These are phyloP conservation scores for Pangasius djambal DNA, from an alignment of 2,797 vertebrate species.

Conservation along the genomic window DNA sequence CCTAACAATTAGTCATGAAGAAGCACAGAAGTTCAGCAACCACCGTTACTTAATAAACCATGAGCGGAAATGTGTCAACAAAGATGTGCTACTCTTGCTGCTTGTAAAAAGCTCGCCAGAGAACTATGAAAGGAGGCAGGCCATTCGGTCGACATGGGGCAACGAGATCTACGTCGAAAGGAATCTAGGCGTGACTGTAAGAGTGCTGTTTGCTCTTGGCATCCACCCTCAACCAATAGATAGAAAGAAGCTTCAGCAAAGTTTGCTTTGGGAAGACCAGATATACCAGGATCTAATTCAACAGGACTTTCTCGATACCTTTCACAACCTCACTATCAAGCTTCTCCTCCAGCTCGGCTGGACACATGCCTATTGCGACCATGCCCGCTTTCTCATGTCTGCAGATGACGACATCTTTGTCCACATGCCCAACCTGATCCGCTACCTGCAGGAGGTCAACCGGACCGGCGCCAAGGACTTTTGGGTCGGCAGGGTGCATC, in stretches of 20 bases:
- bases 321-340: conserved; percentile 95
- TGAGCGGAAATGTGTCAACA: conserved; percentile 76
- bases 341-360: conserved; percentile 92
- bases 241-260: conserved; percentile 65
- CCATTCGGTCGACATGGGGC: conserved; percentile 93
- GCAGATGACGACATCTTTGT: conserved; percentile 95
- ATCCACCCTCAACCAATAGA: conserved; percentile 35
- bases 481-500: conserved; percentile 91
- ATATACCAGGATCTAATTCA: conserved; percentile 86
- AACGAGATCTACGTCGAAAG: conserved; percentile 81
- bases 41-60: conserved; percentile 89
- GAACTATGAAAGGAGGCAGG: conserved; percentile 80
- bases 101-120: conserved; percentile 90
- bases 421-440: conserved; percentile 91
- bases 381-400: conserved; percentile 92
- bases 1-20: conserved; percentile 78
- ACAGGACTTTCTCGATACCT: conserved; percentile 92
- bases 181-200: conserved; percentile 83
- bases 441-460: conserved; percentile 81
- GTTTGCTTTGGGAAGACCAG: conserved; percentile 79
- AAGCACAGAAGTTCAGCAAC: conserved; percentile 68
- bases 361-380: conserved; percentile 85
- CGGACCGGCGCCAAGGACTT: conserved; percentile 77
- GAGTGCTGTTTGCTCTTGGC: conserved; percentile 89
- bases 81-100: conserved; percentile 87